Evolutionary conservation across 2,797 vertebrate species (phyloP).

Genomic region (Mallotus villosus): DNA sequence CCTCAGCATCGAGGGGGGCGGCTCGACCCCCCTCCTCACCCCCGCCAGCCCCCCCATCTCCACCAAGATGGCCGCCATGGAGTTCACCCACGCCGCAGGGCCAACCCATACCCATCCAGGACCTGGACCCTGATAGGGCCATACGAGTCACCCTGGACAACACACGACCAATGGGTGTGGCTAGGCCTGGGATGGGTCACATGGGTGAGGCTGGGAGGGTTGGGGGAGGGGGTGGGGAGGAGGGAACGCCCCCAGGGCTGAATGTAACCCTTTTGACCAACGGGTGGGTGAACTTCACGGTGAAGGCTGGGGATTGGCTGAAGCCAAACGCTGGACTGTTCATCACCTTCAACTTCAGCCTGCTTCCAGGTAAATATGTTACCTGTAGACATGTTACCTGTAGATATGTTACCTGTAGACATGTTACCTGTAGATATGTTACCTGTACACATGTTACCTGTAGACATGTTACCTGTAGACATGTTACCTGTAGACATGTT

Average conservation of each 20-base stretch:
- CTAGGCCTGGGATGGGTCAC: neutral
- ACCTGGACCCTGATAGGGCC: conserved; percentile 66
- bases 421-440: neutral
- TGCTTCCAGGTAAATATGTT: conserved; percentile 65
- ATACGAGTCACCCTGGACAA: conserved; percentile 70
- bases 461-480: too few relatives aligned
- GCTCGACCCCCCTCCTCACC: conserved; percentile 42
- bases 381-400: neutral
- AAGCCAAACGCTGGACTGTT: conserved; percentile 69
- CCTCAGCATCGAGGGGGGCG: conserved; percentile 55
- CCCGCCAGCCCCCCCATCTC: conserved; percentile 68
- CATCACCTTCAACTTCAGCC: conserved; percentile 70
- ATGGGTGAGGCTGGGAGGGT: neutral
- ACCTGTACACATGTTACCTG: too few relatives aligned
- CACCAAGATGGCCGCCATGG: conserved; percentile 74
- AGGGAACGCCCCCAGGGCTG: neutral
- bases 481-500: too few relatives aligned
- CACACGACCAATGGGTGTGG: conserved; percentile 20
- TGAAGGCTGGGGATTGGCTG: conserved; percentile 54
- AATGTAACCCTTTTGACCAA: conserved; percentile 44
- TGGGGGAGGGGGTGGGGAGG: neutral
- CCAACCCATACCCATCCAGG: conserved; percentile 59
- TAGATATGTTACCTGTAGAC: neutral
- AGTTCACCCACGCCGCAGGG: conserved; percentile 73
- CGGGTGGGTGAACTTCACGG: conserved; percentile 64